These are phyloP conservation scores for Vulpes vulpes DNA, from an alignment of 2,113 vertebrate species.

Conservation along the genomic window DNA sequence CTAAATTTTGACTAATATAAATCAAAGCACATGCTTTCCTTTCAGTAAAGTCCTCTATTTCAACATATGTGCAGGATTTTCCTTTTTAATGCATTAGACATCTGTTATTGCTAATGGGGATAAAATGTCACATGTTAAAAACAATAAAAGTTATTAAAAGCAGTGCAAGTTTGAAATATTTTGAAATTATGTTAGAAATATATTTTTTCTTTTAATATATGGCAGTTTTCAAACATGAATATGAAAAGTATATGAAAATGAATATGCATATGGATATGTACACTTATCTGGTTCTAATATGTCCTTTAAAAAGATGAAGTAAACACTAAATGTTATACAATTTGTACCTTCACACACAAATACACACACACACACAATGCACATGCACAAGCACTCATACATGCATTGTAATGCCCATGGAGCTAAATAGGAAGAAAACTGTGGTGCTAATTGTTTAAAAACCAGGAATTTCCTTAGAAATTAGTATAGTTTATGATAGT, in stretches of 20 bases:
- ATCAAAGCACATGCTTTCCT: conserved; percentile 79
- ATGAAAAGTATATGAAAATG: conserved; percentile 43
- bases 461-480: not conserved
- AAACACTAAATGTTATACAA: not conserved
- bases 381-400: not conserved
- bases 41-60: conserved; percentile 73
- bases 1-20: conserved; percentile 82
- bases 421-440: conserved; percentile 26
- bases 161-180: conserved; percentile 70
- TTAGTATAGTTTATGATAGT: not conserved
- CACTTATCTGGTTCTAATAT: not conserved
- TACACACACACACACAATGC: not conserved
- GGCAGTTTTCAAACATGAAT: conserved; percentile 18
- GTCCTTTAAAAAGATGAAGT: not conserved
- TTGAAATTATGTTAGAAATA: conserved; percentile 67
- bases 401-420: not conserved
- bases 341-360: not conserved
- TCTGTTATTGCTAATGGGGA: conserved; percentile 80
- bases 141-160: conserved; percentile 81
- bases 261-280: conserved; percentile 8
- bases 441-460: not conserved
- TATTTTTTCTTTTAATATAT: conserved; percentile 31
- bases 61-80: conserved; percentile 76
- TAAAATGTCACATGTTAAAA: conserved; percentile 80
- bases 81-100: conserved; percentile 79